These are phyloP conservation scores for Meda fulgida DNA, from an alignment of 2,797 vertebrate genomes.

Conservation along the genomic window DNA sequence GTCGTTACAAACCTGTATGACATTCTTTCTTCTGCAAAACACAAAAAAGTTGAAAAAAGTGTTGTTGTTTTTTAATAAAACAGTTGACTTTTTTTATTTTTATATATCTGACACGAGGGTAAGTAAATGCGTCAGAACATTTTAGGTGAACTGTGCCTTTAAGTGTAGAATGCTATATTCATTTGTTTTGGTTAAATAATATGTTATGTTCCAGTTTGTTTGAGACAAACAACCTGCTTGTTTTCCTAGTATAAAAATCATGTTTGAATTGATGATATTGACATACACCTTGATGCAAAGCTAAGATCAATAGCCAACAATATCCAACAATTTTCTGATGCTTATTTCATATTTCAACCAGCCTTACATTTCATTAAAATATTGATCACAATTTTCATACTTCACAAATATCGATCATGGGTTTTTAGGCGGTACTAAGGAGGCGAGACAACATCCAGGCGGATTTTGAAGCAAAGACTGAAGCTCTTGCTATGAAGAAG, in stretches of 20 bases:
- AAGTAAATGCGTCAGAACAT: not conserved
- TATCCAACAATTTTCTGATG: slow-evolving; percentile 42
- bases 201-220: not conserved
- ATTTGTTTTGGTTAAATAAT: not conserved
- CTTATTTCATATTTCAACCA: slow-evolving; percentile 41
- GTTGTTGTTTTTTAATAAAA: too few species aligned
- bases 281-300: slow-evolving; percentile 22
- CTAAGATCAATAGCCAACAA: slow-evolving; percentile 40
- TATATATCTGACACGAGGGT: not conserved
- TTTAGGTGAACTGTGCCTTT: not conserved
- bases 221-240: not conserved
- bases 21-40: not conserved
- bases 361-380: slow-evolving; percentile 39
- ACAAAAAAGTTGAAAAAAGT: not conserved
- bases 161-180: not conserved
- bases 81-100: not conserved
- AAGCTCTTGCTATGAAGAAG: slow-evolving; percentile 82
- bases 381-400: slow-evolving; percentile 34
- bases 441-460: slow-evolving; percentile 95
- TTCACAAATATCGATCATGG: slow-evolving; percentile 15
- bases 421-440: slow-evolving; percentile 85
- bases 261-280: slow-evolving; percentile 16
- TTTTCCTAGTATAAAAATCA: slow-evolving; percentile 10
- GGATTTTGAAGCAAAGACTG: slow-evolving; percentile 87
- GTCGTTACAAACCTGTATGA: not conserved